Percentiles rank a stretch among this genome's conserved stretches.
phyloP scores from a whole-genome alignment of 2,113 vertebrate genomes.

The Oenanthe melanoleuca region DNA sequence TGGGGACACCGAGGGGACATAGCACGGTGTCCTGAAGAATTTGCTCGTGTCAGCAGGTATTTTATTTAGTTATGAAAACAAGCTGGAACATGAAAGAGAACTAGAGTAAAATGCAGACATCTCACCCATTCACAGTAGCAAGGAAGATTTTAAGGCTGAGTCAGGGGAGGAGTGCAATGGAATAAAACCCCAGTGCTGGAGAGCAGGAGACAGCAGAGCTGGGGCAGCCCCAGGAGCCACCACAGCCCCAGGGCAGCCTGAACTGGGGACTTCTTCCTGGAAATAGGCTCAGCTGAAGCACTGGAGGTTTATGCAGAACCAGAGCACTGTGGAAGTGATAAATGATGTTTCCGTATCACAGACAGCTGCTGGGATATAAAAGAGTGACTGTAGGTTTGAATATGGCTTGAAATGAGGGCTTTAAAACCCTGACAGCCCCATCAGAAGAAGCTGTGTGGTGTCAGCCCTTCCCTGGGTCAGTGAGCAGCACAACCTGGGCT shows the following conservation, averaged over 20 bases:
- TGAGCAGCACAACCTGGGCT: background rate
- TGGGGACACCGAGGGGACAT: background rate
- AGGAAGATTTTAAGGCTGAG: background rate
- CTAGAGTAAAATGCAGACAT: background rate
- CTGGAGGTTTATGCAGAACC: background rate
- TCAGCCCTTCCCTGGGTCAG: background rate
- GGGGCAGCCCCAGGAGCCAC: background rate
- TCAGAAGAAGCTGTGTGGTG: background rate
- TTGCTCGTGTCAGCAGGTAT: background rate
- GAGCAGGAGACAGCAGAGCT: background rate
- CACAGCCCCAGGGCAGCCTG: background rate
- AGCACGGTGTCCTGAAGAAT: background rate
- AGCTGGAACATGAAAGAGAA: background rate
- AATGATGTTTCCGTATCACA: background rate
- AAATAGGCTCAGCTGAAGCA: background rate
- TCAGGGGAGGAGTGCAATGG: background rate
- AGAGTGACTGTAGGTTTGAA: background rate
- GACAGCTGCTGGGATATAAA: background rate
- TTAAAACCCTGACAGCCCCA: background rate
- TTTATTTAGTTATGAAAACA: background rate
- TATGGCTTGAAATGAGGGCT: background rate
- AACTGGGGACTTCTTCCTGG: background rate
- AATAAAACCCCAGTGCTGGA: background rate
- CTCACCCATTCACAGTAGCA: background rate
- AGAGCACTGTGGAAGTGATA: background rate